Conservation (phyloP, 2,797 vertebrate genomes). For the Apogon hyalosoma region DNA sequence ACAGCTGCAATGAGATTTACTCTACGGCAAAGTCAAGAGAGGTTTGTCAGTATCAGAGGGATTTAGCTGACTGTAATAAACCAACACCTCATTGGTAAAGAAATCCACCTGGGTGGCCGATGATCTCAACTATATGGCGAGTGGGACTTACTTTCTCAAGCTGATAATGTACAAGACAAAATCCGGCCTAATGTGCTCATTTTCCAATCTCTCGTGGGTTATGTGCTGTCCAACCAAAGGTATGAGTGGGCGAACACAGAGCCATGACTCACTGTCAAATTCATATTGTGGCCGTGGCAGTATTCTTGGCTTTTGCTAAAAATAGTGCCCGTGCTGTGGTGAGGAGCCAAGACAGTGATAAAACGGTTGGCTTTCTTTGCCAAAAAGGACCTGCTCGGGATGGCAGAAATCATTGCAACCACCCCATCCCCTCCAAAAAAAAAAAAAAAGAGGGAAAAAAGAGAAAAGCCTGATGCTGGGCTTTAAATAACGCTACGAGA, state of each 20-base stretch:
- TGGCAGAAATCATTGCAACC: slow-evolving; percentile 32
- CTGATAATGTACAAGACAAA: slow-evolving; percentile 7
- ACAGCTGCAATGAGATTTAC: slow-evolving; percentile 59
- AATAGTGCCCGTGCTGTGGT: slow-evolving; percentile 62
- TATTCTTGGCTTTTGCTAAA: slow-evolving; percentile 71
- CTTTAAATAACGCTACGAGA: slow-evolving; percentile 29
- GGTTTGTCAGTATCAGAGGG: slow-evolving; percentile 44
- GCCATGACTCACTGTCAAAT: slow-evolving; percentile 75
- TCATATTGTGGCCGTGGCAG: slow-evolving; percentile 66
- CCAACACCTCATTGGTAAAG: slow-evolving; percentile 14
- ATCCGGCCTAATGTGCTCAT: slow-evolving; percentile 21
- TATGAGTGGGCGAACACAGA: slow-evolving; percentile 65
- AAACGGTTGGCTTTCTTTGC: slow-evolving; percentile 55
- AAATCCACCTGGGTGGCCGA: slow-evolving; percentile 31
- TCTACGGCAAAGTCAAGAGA: slow-evolving; percentile 31
- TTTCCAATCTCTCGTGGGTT: slow-evolving; percentile 52
- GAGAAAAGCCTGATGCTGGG: slow-evolving; percentile 5
- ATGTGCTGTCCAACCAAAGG: slow-evolving; percentile 45
- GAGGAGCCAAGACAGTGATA: slow-evolving; percentile 65
- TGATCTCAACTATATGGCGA: slow-evolving; percentile 36
- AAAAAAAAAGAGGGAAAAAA: not conserved
- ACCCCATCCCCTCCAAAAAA: not conserved
- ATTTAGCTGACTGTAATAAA: slow-evolving; percentile 32
- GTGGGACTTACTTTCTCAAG: slow-evolving; percentile 38
- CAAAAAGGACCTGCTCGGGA: slow-evolving; percentile 48